Evolutionary conservation across 2,797 vertebrate species (phyloP), one percentile per base, ranked within the genome.

Genomic region (Poeciliopsis presidionis): DNA sequence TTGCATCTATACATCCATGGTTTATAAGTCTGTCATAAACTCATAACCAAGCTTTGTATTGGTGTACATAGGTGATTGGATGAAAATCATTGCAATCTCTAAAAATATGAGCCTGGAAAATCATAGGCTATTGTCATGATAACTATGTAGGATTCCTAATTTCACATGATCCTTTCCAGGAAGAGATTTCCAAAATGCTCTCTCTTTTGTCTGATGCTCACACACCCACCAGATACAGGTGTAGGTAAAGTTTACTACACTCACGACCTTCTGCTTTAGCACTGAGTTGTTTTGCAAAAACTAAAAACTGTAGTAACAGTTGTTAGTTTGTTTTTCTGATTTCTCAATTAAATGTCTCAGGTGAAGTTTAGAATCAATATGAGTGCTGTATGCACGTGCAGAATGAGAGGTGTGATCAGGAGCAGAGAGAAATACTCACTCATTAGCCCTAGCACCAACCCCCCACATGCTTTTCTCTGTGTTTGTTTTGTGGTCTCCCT

Each of bases 391-490:
- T 76, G 55, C 83, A 46, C 36, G 74, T 73, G 39, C 20, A 59
- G 16, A 71, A 70, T 70, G 7, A 6, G 30, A 71, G 43, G n/a
- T 74, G 61, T 77, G 8, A 65, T 76, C 61, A 51, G 16, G 4
- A 63, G 49, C 73, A 20, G 11, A 76, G 73, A 80, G 74, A 74
- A n/a, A 65, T 25, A 76, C 49, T 70, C 16, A 36, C 39, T 73
- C 47, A 36, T 43, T 33, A 47, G 5, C 51, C 18, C 8, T 28
- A 14, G 13, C 33, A 30, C 12, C 73, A 39, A 33, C 70, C 1
- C 63, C 73, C 81, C 76, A 70, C 76, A 78, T 61, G 65, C 75
- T 79, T 69, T 65, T 85, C 80, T 51, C 81, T 87, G 85, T 79
- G 79, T 61, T 46, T 20, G 55, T 47, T 76, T 81, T 79, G 76